Evolutionary conservation across 2,113 vertebrate genomes (phyloP), one percentile per base, ranked within the genome.

Genomic region (Trogon surrucura): DNA sequence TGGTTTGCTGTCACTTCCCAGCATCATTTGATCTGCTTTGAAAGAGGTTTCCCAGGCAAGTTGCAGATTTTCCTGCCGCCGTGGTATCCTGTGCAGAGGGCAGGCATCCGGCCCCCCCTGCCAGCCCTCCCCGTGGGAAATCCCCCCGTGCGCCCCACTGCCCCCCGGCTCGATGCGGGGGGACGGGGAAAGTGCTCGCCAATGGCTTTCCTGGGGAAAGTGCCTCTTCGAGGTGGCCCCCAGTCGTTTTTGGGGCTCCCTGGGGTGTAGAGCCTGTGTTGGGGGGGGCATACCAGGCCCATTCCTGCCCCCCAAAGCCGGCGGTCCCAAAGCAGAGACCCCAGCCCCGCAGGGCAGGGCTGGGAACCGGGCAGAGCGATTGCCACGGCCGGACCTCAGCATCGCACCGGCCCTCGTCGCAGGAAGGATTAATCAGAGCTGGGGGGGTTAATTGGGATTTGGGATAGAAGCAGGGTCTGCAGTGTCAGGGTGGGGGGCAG

Each of bases 21-120:
- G 51, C 34, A 57, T 36, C 82, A 36, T 80, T 34, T 5, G 57
- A 27, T 5, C 21, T 10, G 0, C 91, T 88, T 77, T 47, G 71
- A 87, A 64, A 89, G 19, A 50, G 22, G 62, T 17, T 93, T 92
- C 93, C 91, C 36, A 85, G 95, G 93, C 92, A 96, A 95, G 91
- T 25, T 47, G 74, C 27, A 1, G 82, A 85, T 96, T 90, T 90
- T 95, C 93, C 95, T 92, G 80, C 75, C 3, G 29, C 45, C 5
- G 17, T 41, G 1, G 34, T 10, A 92, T 96, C 95, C 95, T 89
- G 79, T 92, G 85, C 89, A 93, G 64, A 95, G 91, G 85, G 85
- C 93, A 90, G 48, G 78, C 78, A 77, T 91, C 91, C 81, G 78
- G 85, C 44, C 72, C 16, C 48, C 27, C 29, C 30, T 16, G 53